Evolutionary conservation across 2,113 vertebrate genomes (phyloP).

Genomic region (Megaleporinus macrocephalus): DNA sequence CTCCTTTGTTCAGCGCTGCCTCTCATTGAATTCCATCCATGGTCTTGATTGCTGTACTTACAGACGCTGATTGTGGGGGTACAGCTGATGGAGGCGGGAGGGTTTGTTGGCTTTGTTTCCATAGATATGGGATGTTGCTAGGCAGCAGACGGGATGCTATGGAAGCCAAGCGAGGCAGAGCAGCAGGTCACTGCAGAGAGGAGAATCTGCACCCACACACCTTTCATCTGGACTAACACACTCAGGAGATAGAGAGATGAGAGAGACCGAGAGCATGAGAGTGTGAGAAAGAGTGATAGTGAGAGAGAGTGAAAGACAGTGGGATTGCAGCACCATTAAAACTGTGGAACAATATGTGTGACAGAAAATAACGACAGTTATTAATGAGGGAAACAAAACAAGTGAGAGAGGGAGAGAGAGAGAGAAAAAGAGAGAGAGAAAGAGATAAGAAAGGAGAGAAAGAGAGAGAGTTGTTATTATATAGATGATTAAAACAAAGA

Average conservation of each 20-base stretch:
- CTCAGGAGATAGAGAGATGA: slow-evolving; percentile 37
- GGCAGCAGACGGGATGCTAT: slow-evolving; percentile 75
- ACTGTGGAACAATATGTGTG: slow-evolving; percentile 8
- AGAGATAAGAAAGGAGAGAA: too few species aligned
- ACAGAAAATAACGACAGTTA: slow-evolving; percentile 1
- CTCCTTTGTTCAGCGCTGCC: slow-evolving; percentile 28
- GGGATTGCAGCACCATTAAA: slow-evolving; percentile 20
- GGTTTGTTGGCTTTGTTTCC: slow-evolving; percentile 79
- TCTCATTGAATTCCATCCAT: slow-evolving; percentile 53
- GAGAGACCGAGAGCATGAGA: slow-evolving; percentile 3
- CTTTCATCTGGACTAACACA: slow-evolving; percentile 60
- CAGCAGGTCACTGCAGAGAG: slow-evolving; percentile 74
- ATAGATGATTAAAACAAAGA: too few species aligned
- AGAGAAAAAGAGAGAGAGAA: not conserved
- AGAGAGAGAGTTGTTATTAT: too few species aligned
- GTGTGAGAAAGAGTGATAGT: not conserved
- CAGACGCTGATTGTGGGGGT: slow-evolving; percentile 72
- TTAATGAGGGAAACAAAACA: not conserved
- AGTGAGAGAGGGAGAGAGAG: not conserved
- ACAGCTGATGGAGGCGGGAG: slow-evolving; percentile 67
- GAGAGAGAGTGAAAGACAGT: not conserved
- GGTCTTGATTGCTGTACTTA: slow-evolving; percentile 70
- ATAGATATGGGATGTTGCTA: slow-evolving; percentile 80
- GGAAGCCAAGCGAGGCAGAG: slow-evolving; percentile 70
- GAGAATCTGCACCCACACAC: slow-evolving; percentile 71